Percentiles rank a stretch among this genome's conserved stretches.
These are phyloP conservation scores for Tiaroga cobitis DNA, from an alignment of 2,797 vertebrate genomes.

Conservation along the genomic window DNA sequence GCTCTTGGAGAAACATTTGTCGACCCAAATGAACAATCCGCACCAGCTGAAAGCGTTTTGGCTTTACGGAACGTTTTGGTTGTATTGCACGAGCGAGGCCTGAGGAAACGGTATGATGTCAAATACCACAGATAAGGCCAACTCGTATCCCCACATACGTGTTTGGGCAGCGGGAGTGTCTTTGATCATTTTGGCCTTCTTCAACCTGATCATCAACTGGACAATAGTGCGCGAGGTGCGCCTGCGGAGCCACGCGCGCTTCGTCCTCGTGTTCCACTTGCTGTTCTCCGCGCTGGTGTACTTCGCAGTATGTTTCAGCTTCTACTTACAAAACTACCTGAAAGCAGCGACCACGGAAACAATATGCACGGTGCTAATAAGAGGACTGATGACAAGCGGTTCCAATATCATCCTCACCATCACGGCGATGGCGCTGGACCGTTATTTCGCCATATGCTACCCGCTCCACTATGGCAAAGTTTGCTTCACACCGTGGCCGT, in stretches of 20 bases:
- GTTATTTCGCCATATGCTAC: slow-evolving; percentile 77
- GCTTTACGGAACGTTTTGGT: not conserved
- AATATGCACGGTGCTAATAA: slow-evolving; percentile 69
- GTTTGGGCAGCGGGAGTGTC: slow-evolving; percentile 75
- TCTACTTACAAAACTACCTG: slow-evolving; percentile 73
- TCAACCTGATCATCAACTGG: slow-evolving; percentile 80
- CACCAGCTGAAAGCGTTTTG: not conserved
- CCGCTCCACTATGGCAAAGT: slow-evolving; percentile 72
- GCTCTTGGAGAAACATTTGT: not conserved
- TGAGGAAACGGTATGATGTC: slow-evolving; percentile 14
- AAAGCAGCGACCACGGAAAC: not conserved
- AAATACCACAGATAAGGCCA: not conserved
- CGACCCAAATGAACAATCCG: slow-evolving; percentile 16
- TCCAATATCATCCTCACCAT: slow-evolving; percentile 81
- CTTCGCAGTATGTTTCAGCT: slow-evolving; percentile 73
- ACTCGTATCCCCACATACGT: slow-evolving; percentile 67
- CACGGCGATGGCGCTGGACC: slow-evolving; percentile 81
- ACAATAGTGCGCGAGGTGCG: slow-evolving; percentile 73
- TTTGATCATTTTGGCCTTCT: slow-evolving; percentile 75
- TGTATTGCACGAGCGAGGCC: not conserved
- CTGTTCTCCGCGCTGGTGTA: slow-evolving; percentile 74
- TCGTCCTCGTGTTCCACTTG: slow-evolving; percentile 79
- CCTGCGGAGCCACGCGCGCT: slow-evolving; percentile 75
- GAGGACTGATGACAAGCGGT: slow-evolving; percentile 73
- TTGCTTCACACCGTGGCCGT: slow-evolving; percentile 68